Base-by-base conservation (phyloP, 2,888 invertebrate genomes). In the Ethmia dodecea region DNA sequence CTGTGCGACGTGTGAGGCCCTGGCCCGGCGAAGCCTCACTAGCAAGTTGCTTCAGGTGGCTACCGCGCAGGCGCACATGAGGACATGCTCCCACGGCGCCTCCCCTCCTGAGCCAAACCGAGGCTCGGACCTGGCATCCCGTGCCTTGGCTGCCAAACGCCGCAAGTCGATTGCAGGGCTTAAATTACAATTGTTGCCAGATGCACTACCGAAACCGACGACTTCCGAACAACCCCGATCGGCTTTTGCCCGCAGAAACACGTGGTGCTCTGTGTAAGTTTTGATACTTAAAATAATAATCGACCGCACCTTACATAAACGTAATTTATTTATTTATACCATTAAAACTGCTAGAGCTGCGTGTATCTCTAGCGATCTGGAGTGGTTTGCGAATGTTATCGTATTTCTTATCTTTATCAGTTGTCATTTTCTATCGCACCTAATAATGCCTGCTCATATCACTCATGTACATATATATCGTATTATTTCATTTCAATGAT, bases 261-360 rank as follows among this genome's bases (percentile, higher is more conserved):
- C 87, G 53, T 87, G 87, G 87, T 86, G 86, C 72, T 76, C 86
- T n/a, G n/a, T n/a, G 87, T 87, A 76, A 86, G 86, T 80, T 55
- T 48, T n/a, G n/a, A n/a, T 22, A n/a, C n/a, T n/a, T n/a, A n/a
- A n/a, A n/a, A n/a, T n/a, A n/a, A n/a, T n/a, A n/a, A n/a, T n/a
- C n/a, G n/a, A n/a, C n/a, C n/a, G n/a, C 8, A 10, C n/a, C 35
- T 20, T 26, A 35, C 13, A 28, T 28, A 24, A 13, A 12, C 14
- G 13, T 28, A 20, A 27, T 8, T 15, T 27, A 22, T 9, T n/a
- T 9, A 22, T 3, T 22, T 8, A 25, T 15, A 5, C 11, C 16
- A 25, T 10, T 13, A 24, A 13, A 24, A 8, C 11, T 25, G 9
- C 25, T 25, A 6, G 11, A 25, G 33, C 1, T 18, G 9, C 8